Evolutionary conservation across 2,888 invertebrate species (phyloP).

Genomic region (Agrotis ipsilon): DNA sequence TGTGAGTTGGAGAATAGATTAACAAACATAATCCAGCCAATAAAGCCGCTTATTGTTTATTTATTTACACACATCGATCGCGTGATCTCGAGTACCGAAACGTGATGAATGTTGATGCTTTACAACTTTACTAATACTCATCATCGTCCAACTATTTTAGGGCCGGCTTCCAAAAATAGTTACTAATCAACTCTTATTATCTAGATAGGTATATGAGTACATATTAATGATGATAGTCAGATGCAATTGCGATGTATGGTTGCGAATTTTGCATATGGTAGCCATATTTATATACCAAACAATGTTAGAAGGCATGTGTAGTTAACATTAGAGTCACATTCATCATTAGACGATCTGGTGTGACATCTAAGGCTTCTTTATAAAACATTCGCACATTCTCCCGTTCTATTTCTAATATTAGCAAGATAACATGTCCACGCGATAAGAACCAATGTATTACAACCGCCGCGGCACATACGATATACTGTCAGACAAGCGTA

Average conservation of each 20-base stretch:
- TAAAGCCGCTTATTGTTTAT: constrained; percentile 41
- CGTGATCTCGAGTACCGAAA: constrained; percentile 55
- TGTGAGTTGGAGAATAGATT: constrained; percentile 2
- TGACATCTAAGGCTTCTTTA: constrained; percentile 12
- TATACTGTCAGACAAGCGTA: constrained; percentile 63
- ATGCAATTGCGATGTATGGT: background rate
- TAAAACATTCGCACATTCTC: constrained; percentile 19
- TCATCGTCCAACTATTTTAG: constrained; percentile 35
- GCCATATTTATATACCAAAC: background rate
- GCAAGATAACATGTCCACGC: constrained; percentile 18
- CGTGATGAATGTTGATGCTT: constrained; percentile 50
- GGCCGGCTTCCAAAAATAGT: constrained; percentile 31
- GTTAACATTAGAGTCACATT: background rate
- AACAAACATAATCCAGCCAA: constrained; percentile 13
- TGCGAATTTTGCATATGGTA: background rate
- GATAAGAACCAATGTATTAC: constrained; percentile 51
- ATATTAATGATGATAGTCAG: background rate
- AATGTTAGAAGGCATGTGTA: background rate
- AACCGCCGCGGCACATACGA: constrained; percentile 48
- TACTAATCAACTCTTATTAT: background rate
- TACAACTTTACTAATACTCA: constrained; percentile 23
- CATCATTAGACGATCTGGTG: background rate
- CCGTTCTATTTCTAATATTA: constrained; percentile 37
- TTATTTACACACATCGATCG: constrained; percentile 61
- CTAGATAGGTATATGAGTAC: background rate